Evolutionary conservation across 2,888 invertebrate species (phyloP), one percentile per base, ranked within the genome.

Genomic region (Mimachlamys varia): DNA sequence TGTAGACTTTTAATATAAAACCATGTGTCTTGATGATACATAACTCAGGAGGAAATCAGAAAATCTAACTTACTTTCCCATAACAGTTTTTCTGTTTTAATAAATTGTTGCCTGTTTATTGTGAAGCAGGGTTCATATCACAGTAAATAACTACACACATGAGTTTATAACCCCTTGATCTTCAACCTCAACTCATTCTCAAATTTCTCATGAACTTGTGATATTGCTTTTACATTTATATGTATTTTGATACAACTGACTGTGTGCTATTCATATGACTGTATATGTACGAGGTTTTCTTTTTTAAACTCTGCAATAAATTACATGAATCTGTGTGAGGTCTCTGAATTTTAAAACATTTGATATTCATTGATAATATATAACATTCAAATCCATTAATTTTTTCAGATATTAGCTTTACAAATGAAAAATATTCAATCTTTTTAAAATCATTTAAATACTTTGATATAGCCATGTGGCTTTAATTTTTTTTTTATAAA

Each of bases 41-140:
- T 27, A 12, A 10, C 2, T 15, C 76, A 27, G 13, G 33, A 76
- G 76, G 12, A 76, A 76, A 76, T 33, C 76, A 76, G 33, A 27
- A 76, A 76, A 76, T 5, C 33, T 76, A 33, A 27, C 17, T 76
- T 76, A 76, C 17, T 76, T 76, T 76, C 76, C 76, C 76, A 76
- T 76, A 76, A 76, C 76, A 76, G 27, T 76, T 76, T 76, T 76
- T 27, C 76, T 76, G 76, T 76, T 76, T 76, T 76, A 76, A 76
- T 76, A 76, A 76, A 76, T 33, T 76, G 76, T 76, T 76, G 33
- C 76, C 76, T 76, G 76, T 76, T 76, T 76, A 76, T 76, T 76
- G 62, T 62, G 33, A 76, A 76, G 33, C 12, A 76, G 76, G 7
- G 76, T 27, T 76, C 76, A 76, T 10, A 76, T 76, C 33, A 0